phyloP scores from a whole-genome alignment of 2,797 vertebrate species.

The Periophthalmus magnuspinnatus region DNA sequence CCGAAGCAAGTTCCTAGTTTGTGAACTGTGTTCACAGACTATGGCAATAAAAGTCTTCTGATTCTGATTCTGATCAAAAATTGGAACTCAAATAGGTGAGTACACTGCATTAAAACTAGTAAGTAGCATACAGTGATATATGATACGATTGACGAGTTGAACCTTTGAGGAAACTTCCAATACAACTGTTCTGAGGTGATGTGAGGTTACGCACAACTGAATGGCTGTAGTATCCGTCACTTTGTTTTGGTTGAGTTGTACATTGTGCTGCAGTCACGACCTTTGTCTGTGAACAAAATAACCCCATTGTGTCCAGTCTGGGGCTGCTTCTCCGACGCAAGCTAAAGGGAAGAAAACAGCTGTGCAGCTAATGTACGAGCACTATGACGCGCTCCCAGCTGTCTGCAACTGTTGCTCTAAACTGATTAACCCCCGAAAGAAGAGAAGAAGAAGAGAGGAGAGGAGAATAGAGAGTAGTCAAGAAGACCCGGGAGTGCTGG shows the following conservation, averaged over 20 bases:
- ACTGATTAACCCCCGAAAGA: slow-evolving; percentile 54
- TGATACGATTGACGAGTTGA: slow-evolving; percentile 17
- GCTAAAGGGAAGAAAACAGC: slow-evolving; percentile 66
- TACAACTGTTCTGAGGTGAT: slow-evolving; percentile 6
- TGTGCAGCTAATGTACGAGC: slow-evolving; percentile 66
- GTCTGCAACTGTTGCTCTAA: slow-evolving; percentile 71
- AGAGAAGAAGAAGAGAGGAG: slow-evolving; percentile 25
- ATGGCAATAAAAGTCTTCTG: too few species aligned
- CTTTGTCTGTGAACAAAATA: slow-evolving; percentile 69
- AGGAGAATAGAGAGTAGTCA: slow-evolving; percentile 38
- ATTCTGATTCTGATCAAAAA: too few species aligned
- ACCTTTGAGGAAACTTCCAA: slow-evolving; percentile 7
- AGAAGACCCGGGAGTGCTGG: slow-evolving; percentile 62
- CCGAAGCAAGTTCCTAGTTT: too few species aligned
- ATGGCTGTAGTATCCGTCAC: slow-evolving; percentile 15
- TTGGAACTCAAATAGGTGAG: too few species aligned
- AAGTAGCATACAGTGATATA: neutral
- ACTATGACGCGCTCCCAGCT: slow-evolving; percentile 68
- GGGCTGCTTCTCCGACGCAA: slow-evolving; percentile 50
- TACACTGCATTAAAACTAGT: neutral
- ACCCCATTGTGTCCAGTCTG: slow-evolving; percentile 57
- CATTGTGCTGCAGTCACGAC: slow-evolving; percentile 39
- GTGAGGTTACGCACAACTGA: slow-evolving; percentile 19
- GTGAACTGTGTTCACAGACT: too few species aligned
- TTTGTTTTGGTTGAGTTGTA: slow-evolving; percentile 17